Conservation (phyloP, 2,888 invertebrate species). For the Altica lythri region DNA sequence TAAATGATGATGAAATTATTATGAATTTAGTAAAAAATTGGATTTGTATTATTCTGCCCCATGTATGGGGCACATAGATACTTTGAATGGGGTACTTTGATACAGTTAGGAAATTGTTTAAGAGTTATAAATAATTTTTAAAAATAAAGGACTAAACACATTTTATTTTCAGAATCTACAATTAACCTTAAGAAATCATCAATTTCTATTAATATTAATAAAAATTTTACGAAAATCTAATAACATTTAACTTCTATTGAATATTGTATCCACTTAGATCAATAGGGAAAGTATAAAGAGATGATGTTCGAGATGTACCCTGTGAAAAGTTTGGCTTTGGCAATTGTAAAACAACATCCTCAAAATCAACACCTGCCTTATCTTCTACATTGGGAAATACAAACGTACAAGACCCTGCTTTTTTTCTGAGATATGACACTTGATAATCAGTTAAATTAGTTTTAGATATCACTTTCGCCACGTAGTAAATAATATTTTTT, state of each 20-base stretch:
- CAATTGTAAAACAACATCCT: background rate
- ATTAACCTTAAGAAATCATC: background rate
- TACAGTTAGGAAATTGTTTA: background rate
- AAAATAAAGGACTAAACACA: background rate
- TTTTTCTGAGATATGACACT: background rate
- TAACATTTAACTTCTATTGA: background rate
- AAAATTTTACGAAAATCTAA: too few relatives aligned
- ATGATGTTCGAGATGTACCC: background rate
- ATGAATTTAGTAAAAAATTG: background rate
- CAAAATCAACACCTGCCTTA: too few relatives aligned
- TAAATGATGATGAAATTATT: background rate
- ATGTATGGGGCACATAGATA: background rate
- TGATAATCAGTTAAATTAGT: background rate
- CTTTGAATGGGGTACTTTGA: background rate
- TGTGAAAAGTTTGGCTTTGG: background rate
- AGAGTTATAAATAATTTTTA: background rate
- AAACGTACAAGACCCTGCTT: too few relatives aligned
- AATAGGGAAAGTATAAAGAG: background rate
- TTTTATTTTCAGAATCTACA: background rate
- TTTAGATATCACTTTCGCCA: background rate
- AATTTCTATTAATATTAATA: too few relatives aligned
- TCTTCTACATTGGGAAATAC: background rate
- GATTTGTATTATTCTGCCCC: background rate
- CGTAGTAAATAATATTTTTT: background rate
- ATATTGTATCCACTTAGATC: too few relatives aligned